Base-by-base conservation (phyloP, 2,888 invertebrate species). In the Oegoconia quadripuncta region DNA sequence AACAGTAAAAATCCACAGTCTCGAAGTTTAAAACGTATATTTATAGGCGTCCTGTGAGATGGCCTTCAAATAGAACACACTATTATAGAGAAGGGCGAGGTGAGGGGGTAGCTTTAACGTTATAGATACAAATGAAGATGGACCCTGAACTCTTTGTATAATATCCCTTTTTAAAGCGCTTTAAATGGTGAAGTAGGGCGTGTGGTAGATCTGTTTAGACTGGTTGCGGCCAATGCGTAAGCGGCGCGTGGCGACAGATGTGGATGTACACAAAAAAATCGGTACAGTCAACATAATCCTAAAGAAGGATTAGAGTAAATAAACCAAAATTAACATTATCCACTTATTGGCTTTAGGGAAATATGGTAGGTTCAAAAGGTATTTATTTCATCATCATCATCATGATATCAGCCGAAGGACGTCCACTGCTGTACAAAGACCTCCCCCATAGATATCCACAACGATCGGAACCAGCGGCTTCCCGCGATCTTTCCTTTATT, bases 181-280 rank as follows among this genome's bases (percentile, higher is more conserved):
- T 45, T 28, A 18, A 27, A 37, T 23, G 16, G 34, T 20, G 31
- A 37, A 26, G 14, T 35, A 39, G 47, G 48, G 52, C 42, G 48
- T 43, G 48, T 45, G 51, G 52, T 36, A 59, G 74, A 48, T 69
- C 74, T 62, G 7, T 31, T 39, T 37, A 50, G 30, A 55, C 47
- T 74, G 75, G 78, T 55, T 42, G 42, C 41, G 44, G 46, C 52
- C 46, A 46, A 60, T 50, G 58, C 68, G 71, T 68, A 71, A 72
- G 69, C 77, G 67, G 65, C 69, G 65, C 69, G 75, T 68, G 82
- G 77, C 73, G 83, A 84, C 84, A 82, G 81, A 84, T 82, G 83
- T 76, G 72, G 64, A 70, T 67, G 71, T 78, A 74, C 74, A 80
- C 77, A 78, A 79, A 81, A 80, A 74, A 50, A 55, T 53, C 32